Conservation (phyloP, 2,113 vertebrate genomes). For the Tichodroma muraria region DNA sequence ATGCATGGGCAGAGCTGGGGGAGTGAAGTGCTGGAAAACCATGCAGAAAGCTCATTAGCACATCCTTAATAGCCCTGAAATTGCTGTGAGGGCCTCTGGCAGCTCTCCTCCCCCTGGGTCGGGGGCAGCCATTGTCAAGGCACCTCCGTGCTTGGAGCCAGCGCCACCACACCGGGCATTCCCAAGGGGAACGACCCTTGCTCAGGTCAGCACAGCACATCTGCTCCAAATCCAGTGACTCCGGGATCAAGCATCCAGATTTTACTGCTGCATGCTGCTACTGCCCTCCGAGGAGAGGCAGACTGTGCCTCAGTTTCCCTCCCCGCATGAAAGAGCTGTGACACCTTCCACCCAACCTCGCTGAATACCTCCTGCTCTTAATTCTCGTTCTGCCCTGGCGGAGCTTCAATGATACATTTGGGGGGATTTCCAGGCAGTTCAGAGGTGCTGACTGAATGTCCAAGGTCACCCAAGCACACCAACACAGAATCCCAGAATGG, state of each 20-base stretch:
- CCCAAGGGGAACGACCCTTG: not conserved
- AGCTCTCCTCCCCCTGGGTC: not conserved
- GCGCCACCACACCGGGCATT: fast-evolving
- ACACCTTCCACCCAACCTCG: not conserved
- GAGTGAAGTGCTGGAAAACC: not conserved
- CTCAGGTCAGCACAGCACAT: not conserved
- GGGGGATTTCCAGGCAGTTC: not conserved
- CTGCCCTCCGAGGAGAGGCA: not conserved
- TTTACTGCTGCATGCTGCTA: not conserved
- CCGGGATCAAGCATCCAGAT: not conserved
- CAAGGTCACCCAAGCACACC: not conserved
- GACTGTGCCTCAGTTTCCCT: not conserved
- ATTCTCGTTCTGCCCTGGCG: not conserved
- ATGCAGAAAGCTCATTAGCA: not conserved
- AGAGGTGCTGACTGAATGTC: not conserved
- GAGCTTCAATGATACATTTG: fast-evolving
- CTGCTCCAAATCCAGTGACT: not conserved
- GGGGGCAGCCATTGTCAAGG: fast-evolving
- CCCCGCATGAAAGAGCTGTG: not conserved
- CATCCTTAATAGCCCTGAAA: not conserved
- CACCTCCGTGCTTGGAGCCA: not conserved
- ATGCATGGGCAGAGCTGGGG: not conserved
- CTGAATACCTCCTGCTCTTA: not conserved
- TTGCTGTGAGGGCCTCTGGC: not conserved
- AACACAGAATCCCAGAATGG: not conserved